A percentile compares a stretch with the other conserved stretches of the same genome.
phyloP scores from a whole-genome alignment of 2,113 vertebrate species.

The Forbesichthys papilliferus region DNA sequence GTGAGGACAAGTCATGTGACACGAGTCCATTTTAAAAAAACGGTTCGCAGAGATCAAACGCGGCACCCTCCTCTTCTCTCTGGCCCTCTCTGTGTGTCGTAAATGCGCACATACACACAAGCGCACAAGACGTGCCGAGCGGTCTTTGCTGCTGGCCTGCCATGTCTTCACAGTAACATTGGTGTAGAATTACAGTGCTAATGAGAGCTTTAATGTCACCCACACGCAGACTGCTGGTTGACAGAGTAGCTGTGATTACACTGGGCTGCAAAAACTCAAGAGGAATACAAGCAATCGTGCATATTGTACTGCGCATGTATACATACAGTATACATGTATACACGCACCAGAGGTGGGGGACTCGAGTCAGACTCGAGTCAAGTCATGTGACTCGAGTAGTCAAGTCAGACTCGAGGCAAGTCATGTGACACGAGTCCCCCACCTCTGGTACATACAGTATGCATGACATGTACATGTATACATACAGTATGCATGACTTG shows the following conservation, averaged over 20 bases:
- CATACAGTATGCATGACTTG: too few species aligned
- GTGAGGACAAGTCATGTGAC: too few species aligned
- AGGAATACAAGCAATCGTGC: constrained; percentile 1
- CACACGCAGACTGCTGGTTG: constrained; percentile 65
- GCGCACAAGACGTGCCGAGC: constrained; percentile 20
- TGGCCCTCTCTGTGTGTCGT: constrained; percentile 17
- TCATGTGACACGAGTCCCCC: too few species aligned
- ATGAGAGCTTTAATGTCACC: constrained; percentile 76
- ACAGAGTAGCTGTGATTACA: constrained; percentile 68
- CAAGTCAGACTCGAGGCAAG: too few species aligned
- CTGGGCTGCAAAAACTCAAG: constrained; percentile 47
- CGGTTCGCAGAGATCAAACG: neutral
- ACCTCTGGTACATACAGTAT: too few species aligned
- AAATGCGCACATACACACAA: neutral
- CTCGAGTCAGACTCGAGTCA: neutral
- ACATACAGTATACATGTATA: neutral
- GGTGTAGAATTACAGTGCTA: constrained; percentile 72
- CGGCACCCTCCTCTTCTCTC: constrained; percentile 7
- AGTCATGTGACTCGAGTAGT: neutral
- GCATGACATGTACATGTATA: too few species aligned
- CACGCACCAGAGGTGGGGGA: neutral
- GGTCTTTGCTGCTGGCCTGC: constrained; percentile 49
- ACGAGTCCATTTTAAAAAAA: neutral
- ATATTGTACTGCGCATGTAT: neutral
- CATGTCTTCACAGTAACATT: constrained; percentile 68